These are phyloP conservation scores for Napeogenes inachia DNA, from an alignment of 2,888 invertebrate species.

Conservation along the genomic window DNA sequence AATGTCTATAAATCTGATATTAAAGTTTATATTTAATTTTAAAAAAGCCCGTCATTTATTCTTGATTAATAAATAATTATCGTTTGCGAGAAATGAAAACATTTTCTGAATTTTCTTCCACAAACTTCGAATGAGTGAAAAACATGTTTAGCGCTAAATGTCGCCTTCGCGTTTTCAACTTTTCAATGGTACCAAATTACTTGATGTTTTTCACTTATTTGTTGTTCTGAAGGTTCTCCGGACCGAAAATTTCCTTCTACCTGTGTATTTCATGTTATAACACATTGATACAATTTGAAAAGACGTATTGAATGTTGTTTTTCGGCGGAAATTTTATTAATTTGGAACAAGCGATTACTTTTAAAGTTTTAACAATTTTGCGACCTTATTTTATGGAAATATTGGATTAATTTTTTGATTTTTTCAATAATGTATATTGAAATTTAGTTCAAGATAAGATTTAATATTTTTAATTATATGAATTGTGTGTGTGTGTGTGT, in stretches of 20 bases:
- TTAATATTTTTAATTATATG: too few species aligned
- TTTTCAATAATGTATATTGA: too few species aligned
- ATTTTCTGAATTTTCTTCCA: constrained; percentile 14
- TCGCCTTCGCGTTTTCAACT: constrained; percentile 19
- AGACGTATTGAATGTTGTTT: constrained; percentile 1
- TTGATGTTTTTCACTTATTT: constrained; percentile 22
- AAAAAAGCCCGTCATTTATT: not conserved
- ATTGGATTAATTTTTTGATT: too few species aligned
- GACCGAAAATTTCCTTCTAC: constrained; percentile 12
- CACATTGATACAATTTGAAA: constrained; percentile 3
- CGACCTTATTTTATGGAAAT: too few species aligned
- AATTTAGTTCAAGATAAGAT: too few species aligned
- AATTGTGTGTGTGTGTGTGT: too few species aligned
- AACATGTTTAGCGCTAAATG: constrained; percentile 18
- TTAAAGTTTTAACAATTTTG: too few species aligned
- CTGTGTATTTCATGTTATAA: constrained; percentile 5
- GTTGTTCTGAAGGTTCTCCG: constrained; percentile 15
- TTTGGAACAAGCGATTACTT: too few species aligned
- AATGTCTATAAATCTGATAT: too few species aligned
- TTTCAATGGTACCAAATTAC: constrained; percentile 22
- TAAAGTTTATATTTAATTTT: too few species aligned
- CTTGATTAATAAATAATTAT: constrained; percentile 11
- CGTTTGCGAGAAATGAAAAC: constrained; percentile 15
- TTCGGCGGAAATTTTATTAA: not conserved
- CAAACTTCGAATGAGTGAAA: constrained; percentile 12